Evolutionary conservation across 2,113 vertebrate genomes (phyloP), one percentile per base, ranked within the genome.

Genomic region (Ondatra zibethicus): DNA sequence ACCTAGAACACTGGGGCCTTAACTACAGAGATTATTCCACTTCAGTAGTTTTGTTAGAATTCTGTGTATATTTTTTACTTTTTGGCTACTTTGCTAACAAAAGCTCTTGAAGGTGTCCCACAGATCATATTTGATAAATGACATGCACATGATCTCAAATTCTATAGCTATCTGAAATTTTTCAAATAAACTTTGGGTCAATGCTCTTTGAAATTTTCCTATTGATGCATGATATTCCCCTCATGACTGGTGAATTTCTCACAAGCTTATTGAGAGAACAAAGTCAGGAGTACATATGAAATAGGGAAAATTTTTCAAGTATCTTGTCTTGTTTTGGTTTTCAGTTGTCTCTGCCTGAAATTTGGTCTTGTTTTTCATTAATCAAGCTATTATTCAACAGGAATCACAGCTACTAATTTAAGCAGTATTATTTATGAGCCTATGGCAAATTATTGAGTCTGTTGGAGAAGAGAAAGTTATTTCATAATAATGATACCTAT

Each of bases 171-270:
- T 84, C 50, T 17, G 29, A 70, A 75, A 90, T 16, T 77, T 29
- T 84, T 94, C 55, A 93, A 95, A 80, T 42, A 68, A 81, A 63
- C 39, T 89, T 25, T 52, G 12, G 58, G 63, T 31, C 12, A 76
- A 29, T 45, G 58, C 11, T 89, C 33, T 84, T 63, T 94, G 31
- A 96, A 97, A 95, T 72, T 75, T 88, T 88, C 52, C 47, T 78
- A 61, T 25, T 86, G 19, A 4, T 88, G 1, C 12, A 78, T 55
- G 78, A 52, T 25, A 21, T 89, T 90, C 25, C 13, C 12, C 4
- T 45, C 33, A 39, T 82, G 36, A 50, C 19, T 61, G 23, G 13
- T 61, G 80, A 82, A 61, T 27, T 39, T 75, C 13, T 86, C 36
- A 70, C 23, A 72, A 86, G 17, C 5, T 80, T 89, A 14, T 86